phyloP scores from a whole-genome alignment of 2,113 vertebrate genomes.

The Perca schrenkii region DNA sequence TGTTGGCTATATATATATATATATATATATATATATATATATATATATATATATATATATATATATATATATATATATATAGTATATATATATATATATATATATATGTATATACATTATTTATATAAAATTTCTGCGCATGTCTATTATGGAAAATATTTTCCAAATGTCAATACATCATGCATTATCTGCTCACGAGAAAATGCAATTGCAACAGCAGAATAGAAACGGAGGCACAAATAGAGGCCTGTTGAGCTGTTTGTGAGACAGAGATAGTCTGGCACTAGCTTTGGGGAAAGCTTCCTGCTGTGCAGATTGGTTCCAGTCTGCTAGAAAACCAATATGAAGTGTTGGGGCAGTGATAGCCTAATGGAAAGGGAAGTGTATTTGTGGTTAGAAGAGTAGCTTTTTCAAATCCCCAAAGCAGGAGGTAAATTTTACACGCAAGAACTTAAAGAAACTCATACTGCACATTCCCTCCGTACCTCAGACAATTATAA shows the following conservation, averaged over 20 bases:
- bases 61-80: no score
- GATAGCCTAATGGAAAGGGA: conserved; percentile 59
- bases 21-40: no score
- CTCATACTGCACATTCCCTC: conserved; percentile 5
- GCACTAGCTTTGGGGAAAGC: conserved; percentile 51
- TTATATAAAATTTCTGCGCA: not conserved
- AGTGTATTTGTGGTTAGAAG: conserved; percentile 50
- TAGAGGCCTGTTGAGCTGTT: conserved; percentile 54
- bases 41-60: not conserved
- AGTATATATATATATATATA: no score
- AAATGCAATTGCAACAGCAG: conserved; percentile 13
- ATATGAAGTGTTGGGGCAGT: conserved; percentile 60
- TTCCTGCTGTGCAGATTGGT: conserved; percentile 65
- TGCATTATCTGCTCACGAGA: conserved; percentile 8
- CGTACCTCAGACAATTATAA: not conserved
- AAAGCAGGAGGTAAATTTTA: conserved; percentile 38
- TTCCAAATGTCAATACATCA: not conserved
- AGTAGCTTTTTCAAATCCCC: conserved; percentile 59
- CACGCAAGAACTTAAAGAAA: conserved; percentile 24
- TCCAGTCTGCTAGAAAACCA: conserved; percentile 74
- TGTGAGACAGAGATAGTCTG: conserved; percentile 62
- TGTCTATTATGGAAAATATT: not conserved
- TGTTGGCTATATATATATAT: not conserved
- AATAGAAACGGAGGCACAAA: conserved; percentile 37
- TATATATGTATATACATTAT: not conserved